Evolutionary conservation across 2,113 vertebrate genomes (phyloP).

Genomic region (Choloepus hoffmanni): DNA sequence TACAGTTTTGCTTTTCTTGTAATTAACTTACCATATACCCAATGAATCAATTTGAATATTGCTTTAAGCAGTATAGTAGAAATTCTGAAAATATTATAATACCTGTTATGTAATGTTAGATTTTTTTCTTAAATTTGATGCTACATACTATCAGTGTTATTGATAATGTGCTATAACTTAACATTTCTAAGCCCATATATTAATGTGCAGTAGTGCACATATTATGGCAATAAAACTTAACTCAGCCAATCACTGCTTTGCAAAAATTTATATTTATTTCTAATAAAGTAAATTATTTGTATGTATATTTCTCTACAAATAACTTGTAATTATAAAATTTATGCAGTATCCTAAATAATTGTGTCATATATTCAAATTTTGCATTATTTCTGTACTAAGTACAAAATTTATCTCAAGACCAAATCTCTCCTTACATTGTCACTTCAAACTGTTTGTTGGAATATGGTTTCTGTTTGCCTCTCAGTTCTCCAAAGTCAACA

Average conservation of each 20-base stretch:
- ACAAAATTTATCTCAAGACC: neutral
- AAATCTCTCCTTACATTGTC: neutral
- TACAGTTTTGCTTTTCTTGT: neutral
- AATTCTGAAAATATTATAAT: constrained; percentile 45
- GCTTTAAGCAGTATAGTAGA: constrained; percentile 20
- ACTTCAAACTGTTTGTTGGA: neutral
- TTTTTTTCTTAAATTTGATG: constrained; percentile 16
- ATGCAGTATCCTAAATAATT: neutral
- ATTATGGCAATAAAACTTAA: neutral
- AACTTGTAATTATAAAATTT: neutral
- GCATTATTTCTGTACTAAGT: neutral
- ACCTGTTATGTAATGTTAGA: constrained; percentile 6
- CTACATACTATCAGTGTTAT: neutral
- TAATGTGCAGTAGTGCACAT: neutral
- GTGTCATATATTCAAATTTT: neutral
- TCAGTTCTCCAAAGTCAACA: neutral
- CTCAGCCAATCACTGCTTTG: neutral
- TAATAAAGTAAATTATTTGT: neutral
- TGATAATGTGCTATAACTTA: neutral
- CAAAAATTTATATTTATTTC: neutral
- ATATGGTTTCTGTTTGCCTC: neutral
- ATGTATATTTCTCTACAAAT: neutral
- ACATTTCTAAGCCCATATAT: neutral
- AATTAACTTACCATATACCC: neutral
- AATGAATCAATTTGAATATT: constrained; percentile 24